A percentile compares a stretch with the other conserved stretches of the same genome.
Conservation (phyloP, 92 coral and sea anemone genomes). For the Zoanthus solanderi region DNA sequence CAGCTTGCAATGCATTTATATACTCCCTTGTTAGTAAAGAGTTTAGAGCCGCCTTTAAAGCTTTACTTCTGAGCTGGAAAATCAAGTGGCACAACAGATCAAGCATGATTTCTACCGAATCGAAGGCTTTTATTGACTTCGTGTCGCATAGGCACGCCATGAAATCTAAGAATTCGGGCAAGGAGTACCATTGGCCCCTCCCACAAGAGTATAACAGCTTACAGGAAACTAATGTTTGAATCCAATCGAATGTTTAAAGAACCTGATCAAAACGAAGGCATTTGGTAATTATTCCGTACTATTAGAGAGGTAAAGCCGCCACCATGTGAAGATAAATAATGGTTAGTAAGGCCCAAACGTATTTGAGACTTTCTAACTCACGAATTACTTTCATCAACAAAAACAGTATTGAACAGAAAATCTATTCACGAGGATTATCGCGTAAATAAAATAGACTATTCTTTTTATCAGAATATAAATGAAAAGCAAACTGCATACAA, state of each 20-base stretch:
- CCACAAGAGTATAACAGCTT: conserved; percentile 16
- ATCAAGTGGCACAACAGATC: conserved; percentile 15
- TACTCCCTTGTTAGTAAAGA: conserved; percentile 28
- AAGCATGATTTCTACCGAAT: conserved; percentile 4
- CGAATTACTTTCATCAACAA: no score
- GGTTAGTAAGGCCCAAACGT: no score
- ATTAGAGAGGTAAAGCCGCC: no score
- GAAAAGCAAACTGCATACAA: no score
- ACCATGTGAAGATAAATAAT: no score
- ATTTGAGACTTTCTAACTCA: no score
- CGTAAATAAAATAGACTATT: no score
- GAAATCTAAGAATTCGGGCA: neutral
- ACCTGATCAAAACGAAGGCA: neutral
- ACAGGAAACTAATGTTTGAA: conserved; percentile 24
- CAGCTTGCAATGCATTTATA: conserved; percentile 32
- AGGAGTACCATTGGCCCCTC: neutral
- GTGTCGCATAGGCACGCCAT: neutral
- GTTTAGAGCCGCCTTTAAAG: conserved; percentile 31
- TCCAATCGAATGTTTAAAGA: neutral
- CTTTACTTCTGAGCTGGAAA: conserved; percentile 42
- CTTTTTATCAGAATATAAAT: no score
- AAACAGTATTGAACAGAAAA: no score
- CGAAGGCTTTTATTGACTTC: neutral
- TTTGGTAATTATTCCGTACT: no score
- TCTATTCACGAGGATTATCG: no score